Conservation (phyloP, 64 coral and sea anemone genomes). For the Astreopora myriophthalma region DNA sequence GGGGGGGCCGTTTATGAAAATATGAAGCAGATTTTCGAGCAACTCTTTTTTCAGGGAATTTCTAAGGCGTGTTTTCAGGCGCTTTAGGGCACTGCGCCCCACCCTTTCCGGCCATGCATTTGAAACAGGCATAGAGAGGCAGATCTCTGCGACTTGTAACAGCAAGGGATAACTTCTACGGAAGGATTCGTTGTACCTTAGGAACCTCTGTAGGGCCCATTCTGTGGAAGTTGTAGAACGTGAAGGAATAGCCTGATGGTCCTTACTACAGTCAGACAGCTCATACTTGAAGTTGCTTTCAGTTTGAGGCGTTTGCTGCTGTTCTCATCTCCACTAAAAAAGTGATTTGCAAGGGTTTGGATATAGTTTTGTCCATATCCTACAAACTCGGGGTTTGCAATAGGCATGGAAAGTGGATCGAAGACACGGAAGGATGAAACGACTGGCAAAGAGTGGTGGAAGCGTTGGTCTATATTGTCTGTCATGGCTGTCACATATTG, state of each 20-base stretch:
- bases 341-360: slow-evolving; percentile 51
- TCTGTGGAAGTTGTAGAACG: slow-evolving; percentile 69
- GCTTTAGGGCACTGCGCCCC: slow-evolving; percentile 58
- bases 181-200: slow-evolving; percentile 61
- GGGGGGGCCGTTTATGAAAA: neutral
- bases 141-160: slow-evolving; percentile 67
- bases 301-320: slow-evolving; percentile 56
- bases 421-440: slow-evolving; percentile 61
- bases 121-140: slow-evolving; percentile 71
- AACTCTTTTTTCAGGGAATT: slow-evolving; percentile 61
- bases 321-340: slow-evolving; percentile 70
- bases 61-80: slow-evolving; percentile 48
- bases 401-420: slow-evolving; percentile 41
- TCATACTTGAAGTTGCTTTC: slow-evolving; percentile 64
- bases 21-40: slow-evolving; percentile 62
- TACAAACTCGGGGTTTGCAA: slow-evolving; percentile 49
- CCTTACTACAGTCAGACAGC: slow-evolving; percentile 62
- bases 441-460: slow-evolving; percentile 52
- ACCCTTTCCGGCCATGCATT: slow-evolving; percentile 70
- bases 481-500: slow-evolving; percentile 65
- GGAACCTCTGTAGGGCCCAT: slow-evolving; percentile 60
- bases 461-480: slow-evolving; percentile 59
- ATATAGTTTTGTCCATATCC: slow-evolving; percentile 69
- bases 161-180: slow-evolving; percentile 69
- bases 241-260: slow-evolving; percentile 70